Evolutionary conservation across 2,113 vertebrate species (phyloP), one percentile per base, ranked within the genome.

Genomic region (Junco hyemalis): DNA sequence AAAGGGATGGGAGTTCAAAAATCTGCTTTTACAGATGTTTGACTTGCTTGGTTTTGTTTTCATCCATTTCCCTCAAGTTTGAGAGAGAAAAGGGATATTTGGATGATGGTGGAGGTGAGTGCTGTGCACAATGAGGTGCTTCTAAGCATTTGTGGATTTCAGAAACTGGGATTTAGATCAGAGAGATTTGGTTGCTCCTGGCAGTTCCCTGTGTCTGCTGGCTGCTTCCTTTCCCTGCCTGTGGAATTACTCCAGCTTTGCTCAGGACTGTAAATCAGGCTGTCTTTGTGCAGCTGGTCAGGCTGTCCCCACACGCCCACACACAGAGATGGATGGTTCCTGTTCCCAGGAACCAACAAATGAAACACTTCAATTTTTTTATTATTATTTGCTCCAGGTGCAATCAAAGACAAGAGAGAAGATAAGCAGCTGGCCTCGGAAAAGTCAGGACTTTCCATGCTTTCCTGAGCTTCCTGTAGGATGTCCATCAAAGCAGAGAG

Each of bases 401-500:
- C 40, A 47, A 5, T 29, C 50, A 40, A 68, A 26, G n/a, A 54
- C 24, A 68, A 70, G 10, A 56, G 36, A 74, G 20, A 40, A n/a
- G 14, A 64, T 28, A 47, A 92, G 51, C 35, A 59, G 36, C 22
- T 60, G 44, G 26, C 60, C 31, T 81, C 8, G 5, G 36, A 61
- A 47, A 61, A 50, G 45, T 28, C 12, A 17, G 20, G 61, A 21
- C 4, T 64, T 71, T 24, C 59, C 63, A 57, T 68, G 59, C 20
- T 88, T 72, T 61, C 31, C 1, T 1, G 1, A 3, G 10, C 11
- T 44, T 78, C 38, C 20, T 36, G 33, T 21, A 1, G 5, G 21
- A 53, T 4, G 14, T 5, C 11, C 6, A 9, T 28, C 20, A 5
- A 51, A 56, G 31, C 28, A 14, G 40, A 0, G 6, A 59, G 42